phyloP scores from a whole-genome alignment of 2,888 invertebrate species.

The Unio pictorum region DNA sequence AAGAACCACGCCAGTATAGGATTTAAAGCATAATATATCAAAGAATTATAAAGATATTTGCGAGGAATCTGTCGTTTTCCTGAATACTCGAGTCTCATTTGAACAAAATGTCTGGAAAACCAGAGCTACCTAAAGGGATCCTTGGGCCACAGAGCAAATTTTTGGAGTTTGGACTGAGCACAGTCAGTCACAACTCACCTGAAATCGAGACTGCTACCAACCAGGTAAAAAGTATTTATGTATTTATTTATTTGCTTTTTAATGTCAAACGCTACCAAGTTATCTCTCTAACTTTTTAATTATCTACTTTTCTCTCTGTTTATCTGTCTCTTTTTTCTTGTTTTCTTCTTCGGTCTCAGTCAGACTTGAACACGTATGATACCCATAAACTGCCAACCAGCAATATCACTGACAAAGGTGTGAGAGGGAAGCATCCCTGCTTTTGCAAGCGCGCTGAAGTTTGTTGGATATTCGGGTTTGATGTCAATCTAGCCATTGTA shows the following conservation, averaged over 20 bases:
- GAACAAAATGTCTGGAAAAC: slow-evolving; percentile 22
- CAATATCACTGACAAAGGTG: too few species aligned
- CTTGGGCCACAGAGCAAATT: slow-evolving; percentile 56
- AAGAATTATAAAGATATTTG: not conserved
- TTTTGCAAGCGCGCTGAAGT: too few species aligned
- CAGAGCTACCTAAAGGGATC: slow-evolving; percentile 48
- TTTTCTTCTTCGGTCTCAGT: not conserved
- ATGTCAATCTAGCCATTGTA: too few species aligned
- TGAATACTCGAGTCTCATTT: not conserved
- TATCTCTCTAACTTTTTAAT: not conserved
- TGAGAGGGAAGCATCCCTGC: too few species aligned
- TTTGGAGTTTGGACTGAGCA: slow-evolving; percentile 43
- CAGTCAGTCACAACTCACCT: slow-evolving; percentile 43
- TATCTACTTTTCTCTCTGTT: slow-evolving; percentile 2
- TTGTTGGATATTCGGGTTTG: too few species aligned
- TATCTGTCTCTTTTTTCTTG: slow-evolving; percentile 8
- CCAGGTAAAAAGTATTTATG: slow-evolving; percentile 17
- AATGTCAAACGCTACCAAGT: not conserved
- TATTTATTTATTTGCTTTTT: not conserved
- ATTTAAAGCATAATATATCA: too few species aligned
- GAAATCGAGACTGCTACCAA: slow-evolving; percentile 35
- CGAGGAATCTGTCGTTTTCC: not conserved
- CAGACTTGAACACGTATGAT: too few species aligned
- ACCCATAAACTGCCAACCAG: too few species aligned
- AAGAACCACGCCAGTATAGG: too few species aligned